Percentiles rank a stretch among this genome's conserved stretches.
phyloP scores from a whole-genome alignment of 2,113 vertebrate genomes.

The Alectura lathami region DNA sequence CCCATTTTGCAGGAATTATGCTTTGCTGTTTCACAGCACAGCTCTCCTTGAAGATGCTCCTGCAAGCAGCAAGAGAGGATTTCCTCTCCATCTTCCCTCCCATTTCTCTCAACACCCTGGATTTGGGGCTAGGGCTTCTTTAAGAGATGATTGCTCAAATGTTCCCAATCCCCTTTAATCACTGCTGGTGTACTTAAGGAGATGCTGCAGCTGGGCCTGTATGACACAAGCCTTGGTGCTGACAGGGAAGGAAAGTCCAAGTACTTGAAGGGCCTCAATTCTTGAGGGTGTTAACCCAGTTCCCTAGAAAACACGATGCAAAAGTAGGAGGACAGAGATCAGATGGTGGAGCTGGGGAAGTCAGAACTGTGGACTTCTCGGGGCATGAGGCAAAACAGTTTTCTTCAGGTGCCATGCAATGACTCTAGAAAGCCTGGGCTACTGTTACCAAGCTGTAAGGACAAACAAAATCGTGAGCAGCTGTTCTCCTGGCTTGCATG shows the following conservation, averaged over 20 bases:
- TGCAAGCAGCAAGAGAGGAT: not conserved
- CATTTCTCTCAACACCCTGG: not conserved
- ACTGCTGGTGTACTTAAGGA: not conserved
- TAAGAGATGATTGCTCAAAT: not conserved
- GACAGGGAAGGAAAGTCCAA: not conserved
- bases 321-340: not conserved
- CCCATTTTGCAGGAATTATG: not conserved
- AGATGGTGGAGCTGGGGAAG: not conserved
- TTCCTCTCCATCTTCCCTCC: not conserved
- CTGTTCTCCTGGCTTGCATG: not conserved
- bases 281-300: not conserved
- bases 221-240: not conserved
- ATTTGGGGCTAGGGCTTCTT: not conserved
- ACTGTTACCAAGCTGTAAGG: not conserved
- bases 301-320: not conserved
- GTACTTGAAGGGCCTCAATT: not conserved
- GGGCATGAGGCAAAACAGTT: not conserved
- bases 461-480: not conserved
- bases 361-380: not conserved
- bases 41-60: not conserved
- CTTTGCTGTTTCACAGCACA: not conserved
- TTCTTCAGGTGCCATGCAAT: accelerated
- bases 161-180: not conserved
- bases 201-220: not conserved
- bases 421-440: not conserved